phyloP scores from a whole-genome alignment of 2,797 vertebrate species.

The Prionace glauca region DNA sequence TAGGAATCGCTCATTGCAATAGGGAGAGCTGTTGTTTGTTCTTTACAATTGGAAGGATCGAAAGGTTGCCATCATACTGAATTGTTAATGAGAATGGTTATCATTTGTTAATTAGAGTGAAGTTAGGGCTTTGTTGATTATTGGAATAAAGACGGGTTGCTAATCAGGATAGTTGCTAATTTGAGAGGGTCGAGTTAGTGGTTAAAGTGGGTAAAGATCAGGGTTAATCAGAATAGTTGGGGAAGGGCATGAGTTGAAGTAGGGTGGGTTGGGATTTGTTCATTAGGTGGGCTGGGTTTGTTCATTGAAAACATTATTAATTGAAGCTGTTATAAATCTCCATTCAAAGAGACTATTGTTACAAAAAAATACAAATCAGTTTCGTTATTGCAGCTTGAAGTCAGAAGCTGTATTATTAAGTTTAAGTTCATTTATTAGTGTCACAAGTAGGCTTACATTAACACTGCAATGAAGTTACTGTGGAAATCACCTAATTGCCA shows the following conservation, averaged over 20 bases:
- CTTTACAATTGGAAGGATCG: neutral
- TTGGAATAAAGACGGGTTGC: neutral
- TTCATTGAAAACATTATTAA: constrained; percentile 6
- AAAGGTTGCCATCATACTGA: neutral
- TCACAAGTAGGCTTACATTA: too few relatives aligned
- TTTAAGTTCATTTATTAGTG: too few relatives aligned
- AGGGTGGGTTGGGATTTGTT: neutral
- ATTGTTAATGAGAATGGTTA: neutral
- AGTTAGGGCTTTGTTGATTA: neutral
- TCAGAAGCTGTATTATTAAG: neutral
- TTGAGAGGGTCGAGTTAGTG: neutral
- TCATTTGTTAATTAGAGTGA: neutral
- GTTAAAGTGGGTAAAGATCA: neutral
- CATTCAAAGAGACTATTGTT: neutral
- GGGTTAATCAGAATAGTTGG: neutral
- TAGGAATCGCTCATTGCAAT: neutral
- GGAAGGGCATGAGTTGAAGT: neutral
- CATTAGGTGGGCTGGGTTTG: neutral
- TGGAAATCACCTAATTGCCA: too few relatives aligned
- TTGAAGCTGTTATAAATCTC: neutral
- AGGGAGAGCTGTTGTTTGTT: neutral
- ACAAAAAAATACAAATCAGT: neutral
- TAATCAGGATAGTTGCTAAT: neutral
- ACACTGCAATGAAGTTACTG: too few relatives aligned
- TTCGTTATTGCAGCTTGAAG: neutral